Evolutionary conservation across 1,140 invertebrate species (phyloP), one percentile per base, ranked within the genome.

Genomic region (Acromyrmex echinatior): DNA sequence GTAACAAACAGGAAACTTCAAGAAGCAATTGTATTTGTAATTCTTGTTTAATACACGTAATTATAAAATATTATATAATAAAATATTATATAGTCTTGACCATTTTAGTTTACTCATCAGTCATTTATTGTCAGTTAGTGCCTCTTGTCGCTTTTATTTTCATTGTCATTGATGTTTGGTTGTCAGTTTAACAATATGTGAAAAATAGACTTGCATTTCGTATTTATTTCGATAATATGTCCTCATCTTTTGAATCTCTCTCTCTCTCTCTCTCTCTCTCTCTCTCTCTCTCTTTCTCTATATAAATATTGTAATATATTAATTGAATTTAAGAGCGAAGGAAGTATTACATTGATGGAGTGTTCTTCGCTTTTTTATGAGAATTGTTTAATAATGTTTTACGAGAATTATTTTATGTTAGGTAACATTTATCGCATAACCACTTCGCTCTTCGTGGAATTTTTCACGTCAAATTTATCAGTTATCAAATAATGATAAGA

Each of bases 401-500:
- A 63, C 7, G 2, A 28, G 31, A 51, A 80, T 21, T 51, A 63
- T 78, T 58, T 89, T 90, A 84, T 28, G 14, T 35, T 28, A 62
- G 53, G 51, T 80, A 88, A 28, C 53, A 70, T 58, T 91, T 92
- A 86, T 92, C 88, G 58, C 21, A 9, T 35, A 14, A 10, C 39
- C 39, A 65, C 86, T 73, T 78, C 63, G 78, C 25, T 63, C n/a
- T 66, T 31, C 82, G 28, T 77, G 85, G 79, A 90, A 92, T 91
- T 91, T 88, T 92, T 70, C 68, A 81, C 35, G 21, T 16, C 18
- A 31, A 70, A 63, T 71, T 91, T 92, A 92, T 92, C 90, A 91
- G 16, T 63, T 71, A 91, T 90, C 87, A 92, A 92, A 92, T 80
- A 92, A 35, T 70, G 89, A 92, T 92, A 90, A 91, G 68, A 51